Percentiles rank a stretch among this genome's conserved stretches.
phyloP scores from a whole-genome alignment of 2,888 invertebrate genomes.

The Lithosia quadra region DNA sequence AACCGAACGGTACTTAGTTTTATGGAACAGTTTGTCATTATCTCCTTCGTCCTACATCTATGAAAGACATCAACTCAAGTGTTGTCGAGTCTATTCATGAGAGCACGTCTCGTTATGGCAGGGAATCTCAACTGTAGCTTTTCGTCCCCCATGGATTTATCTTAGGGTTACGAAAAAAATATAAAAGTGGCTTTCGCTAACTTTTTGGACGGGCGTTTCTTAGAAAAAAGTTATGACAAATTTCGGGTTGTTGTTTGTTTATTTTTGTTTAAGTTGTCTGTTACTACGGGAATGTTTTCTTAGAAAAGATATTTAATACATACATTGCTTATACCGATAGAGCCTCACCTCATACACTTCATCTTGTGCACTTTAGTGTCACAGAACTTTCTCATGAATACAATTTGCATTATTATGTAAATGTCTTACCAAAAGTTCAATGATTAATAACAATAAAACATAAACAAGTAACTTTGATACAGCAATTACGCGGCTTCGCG shows the following conservation, averaged over 20 bases:
- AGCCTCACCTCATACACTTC: no score
- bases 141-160: constrained; percentile 34
- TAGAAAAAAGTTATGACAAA: constrained; percentile 5
- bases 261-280: constrained; percentile 10
- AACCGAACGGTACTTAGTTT: background rate
- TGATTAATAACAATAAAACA: constrained; percentile 12
- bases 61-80: constrained; percentile 54
- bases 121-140: constrained; percentile 36
- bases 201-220: constrained; percentile 14
- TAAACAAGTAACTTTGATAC: constrained; percentile 9
- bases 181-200: constrained; percentile 13
- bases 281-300: background rate
- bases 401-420: background rate
- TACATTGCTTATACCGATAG: background rate
- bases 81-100: constrained; percentile 61
- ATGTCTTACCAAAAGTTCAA: background rate
- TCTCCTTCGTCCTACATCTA: constrained; percentile 39
- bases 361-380: background rate
- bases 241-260: constrained; percentile 16
- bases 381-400: background rate
- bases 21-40: constrained; percentile 26
- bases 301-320: background rate
- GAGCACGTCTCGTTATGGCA: constrained; percentile 57
- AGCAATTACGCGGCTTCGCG: constrained; percentile 1
- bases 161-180: constrained; percentile 42